These are phyloP conservation scores for Caradrina clavipalpis DNA, from an alignment of 2,888 invertebrate species.

Conservation along the genomic window DNA sequence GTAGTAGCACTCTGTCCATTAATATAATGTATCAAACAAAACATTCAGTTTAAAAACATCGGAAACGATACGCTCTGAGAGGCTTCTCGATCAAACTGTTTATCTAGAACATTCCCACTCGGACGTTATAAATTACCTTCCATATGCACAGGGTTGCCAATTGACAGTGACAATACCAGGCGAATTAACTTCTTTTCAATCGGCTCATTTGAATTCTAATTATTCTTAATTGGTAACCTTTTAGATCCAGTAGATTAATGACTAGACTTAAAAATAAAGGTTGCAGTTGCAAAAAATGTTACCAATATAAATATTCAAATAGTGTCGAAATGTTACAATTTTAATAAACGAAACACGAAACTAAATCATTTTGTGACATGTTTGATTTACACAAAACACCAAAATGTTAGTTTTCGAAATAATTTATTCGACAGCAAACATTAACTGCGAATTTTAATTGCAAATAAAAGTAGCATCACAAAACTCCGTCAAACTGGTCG, in stretches of 20 bases:
- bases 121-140: conserved; percentile 67
- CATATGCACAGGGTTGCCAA: conserved; percentile 71
- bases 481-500: conserved; percentile 33
- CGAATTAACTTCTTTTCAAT: conserved; percentile 34
- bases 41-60: conserved; percentile 78
- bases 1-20: conserved; percentile 75
- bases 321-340: conserved; percentile 15
- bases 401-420: conserved; percentile 50
- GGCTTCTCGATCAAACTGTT: conserved; percentile 81
- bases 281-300: conserved; percentile 20
- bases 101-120: conserved; percentile 75
- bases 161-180: conserved; percentile 60
- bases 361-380: conserved; percentile 45
- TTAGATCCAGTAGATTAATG: conserved; percentile 30
- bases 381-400: conserved; percentile 48
- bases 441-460: conserved; percentile 50
- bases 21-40: conserved; percentile 82
- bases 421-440: conserved; percentile 52
- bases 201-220: conserved; percentile 37
- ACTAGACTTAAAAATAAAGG: conserved; percentile 15
- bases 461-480: conserved; percentile 37
- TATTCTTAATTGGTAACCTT: conserved; percentile 56
- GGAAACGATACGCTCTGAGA: conserved; percentile 71
- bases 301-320: conserved; percentile 1
- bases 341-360: conserved; percentile 28